These are phyloP conservation scores for Chionis minor DNA, from an alignment of 2,113 vertebrate species.

Conservation along the genomic window DNA sequence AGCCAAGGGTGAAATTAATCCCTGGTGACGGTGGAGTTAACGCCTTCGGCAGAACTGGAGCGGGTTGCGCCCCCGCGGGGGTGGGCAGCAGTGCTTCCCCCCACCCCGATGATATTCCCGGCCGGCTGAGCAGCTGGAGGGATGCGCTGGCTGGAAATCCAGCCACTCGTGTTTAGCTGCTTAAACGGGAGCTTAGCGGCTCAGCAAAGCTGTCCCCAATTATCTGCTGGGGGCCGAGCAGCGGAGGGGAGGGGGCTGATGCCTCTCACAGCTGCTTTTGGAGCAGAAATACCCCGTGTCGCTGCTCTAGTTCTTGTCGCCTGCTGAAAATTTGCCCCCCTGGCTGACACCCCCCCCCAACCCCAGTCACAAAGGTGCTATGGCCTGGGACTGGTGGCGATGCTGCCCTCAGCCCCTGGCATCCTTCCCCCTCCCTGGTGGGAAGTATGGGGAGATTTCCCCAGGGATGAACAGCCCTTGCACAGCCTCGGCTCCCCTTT, in stretches of 20 bases:
- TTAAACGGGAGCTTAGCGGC: conserved; percentile 1
- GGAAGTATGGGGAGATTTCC: neutral
- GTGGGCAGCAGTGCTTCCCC: neutral
- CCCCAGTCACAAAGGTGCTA: fast-evolving
- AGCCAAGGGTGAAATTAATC: neutral
- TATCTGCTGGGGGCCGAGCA: neutral
- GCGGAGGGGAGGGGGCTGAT: neutral
- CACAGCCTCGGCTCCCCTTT: fast-evolving
- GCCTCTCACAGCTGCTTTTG: neutral
- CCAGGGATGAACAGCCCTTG: neutral
- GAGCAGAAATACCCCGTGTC: neutral
- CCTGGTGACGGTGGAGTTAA: neutral
- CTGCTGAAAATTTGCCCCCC: neutral
- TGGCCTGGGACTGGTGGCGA: fast-evolving
- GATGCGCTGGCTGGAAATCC: neutral
- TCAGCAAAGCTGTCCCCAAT: conserved; percentile 3
- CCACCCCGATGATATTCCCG: neutral
- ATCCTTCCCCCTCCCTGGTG: neutral
- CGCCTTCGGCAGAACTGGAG: neutral
- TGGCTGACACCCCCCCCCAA: neutral
- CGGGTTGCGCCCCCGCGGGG: neutral
- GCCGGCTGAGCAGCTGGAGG: neutral
- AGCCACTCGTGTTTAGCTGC: neutral
- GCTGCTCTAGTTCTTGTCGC: fast-evolving
- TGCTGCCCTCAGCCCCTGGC: neutral